Evolutionary conservation across 2,797 vertebrate species (phyloP), one percentile per base, ranked within the genome.

Genomic region (Takifugu rubripes): DNA sequence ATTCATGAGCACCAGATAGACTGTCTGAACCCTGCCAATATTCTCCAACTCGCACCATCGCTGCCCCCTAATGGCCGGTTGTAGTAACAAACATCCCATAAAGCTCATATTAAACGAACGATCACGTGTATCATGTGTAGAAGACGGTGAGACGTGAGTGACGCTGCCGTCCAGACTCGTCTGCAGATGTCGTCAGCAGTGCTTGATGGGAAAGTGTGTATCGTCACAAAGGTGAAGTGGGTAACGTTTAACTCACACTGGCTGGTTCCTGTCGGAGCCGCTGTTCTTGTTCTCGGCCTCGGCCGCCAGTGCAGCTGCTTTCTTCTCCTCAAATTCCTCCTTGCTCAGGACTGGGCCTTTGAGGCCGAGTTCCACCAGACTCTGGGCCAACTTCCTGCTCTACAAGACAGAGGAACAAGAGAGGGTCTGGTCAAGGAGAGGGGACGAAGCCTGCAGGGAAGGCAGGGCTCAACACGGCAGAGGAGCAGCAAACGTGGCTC

Each of bases 301-400:
- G 7, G 86, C 84, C 50, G 89, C 88, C 63, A 89, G 89, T 0
- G 88, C 91, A 50, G 87, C 89, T 75, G 90, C 82, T 77, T 92
- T 95, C 76, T 77, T 87, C 56, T 89, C 88, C 84, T 93, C 82
- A 49, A 94, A 94, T 64, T 94, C 91, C 79, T 93, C 89, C 67
- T 90, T 91, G 74, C 80, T 93, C 68, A 93, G 81, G 49, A 92
- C 88, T n/a, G 88, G 88, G 12, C 89, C 91, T 60, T 91, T 82
- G 85, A 90, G 89, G 69, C 92, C 92, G 50, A 89, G 84, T 81
- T 94, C 92, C 84, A 94, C 92, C 90, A 94, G 66, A 87, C 90
- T 90, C 68, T 87, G 90, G 26, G 91, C 92, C 77, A 93, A 69
- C 67, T 84, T 87, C 85, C 92, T 84, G 72, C 89, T 91, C 94